A percentile compares a stretch with the other conserved stretches of the same genome.
phyloP scores from a whole-genome alignment of 2,888 invertebrate genomes.

The Pristionchus entomophagus region DNA sequence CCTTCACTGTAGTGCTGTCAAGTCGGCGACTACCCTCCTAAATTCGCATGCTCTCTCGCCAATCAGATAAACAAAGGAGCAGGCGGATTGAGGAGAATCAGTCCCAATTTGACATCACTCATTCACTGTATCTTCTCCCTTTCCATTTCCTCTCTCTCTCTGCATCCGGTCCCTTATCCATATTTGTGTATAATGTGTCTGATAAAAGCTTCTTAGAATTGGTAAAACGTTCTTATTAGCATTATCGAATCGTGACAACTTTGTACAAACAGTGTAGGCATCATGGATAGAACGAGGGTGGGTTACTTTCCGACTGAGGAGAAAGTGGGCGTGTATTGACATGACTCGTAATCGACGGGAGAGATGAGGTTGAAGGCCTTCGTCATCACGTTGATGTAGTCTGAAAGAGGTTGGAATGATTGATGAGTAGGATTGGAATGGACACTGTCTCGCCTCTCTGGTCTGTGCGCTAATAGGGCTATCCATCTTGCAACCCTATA shows the following conservation, averaged over 20 bases:
- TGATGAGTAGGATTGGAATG: too few species aligned
- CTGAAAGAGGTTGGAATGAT: slow-evolving; percentile 62
- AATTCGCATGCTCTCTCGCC: background rate
- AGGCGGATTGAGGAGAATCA: too few species aligned
- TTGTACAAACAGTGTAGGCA: slow-evolving; percentile 45
- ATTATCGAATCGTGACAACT: slow-evolving; percentile 8
- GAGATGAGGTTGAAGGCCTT: slow-evolving; percentile 77
- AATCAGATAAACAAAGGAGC: too few species aligned
- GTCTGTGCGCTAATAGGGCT: too few species aligned
- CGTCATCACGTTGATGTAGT: slow-evolving; percentile 76
- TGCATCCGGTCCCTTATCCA: slow-evolving; percentile 35
- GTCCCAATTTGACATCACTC: too few species aligned
- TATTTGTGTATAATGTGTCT: background rate
- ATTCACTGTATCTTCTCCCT: too few species aligned
- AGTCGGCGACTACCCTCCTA: background rate
- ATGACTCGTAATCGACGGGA: slow-evolving; percentile 76
- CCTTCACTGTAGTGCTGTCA: too few species aligned
- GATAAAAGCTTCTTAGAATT: slow-evolving; percentile 20
- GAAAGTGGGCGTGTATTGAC: slow-evolving; percentile 76
- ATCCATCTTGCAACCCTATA: too few species aligned
- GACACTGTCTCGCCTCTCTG: too few species aligned
- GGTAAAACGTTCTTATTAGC: slow-evolving; percentile 22
- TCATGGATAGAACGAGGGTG: background rate
- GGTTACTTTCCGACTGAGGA: slow-evolving; percentile 74
- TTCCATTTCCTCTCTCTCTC: slow-evolving; percentile 25